Conservation (phyloP, 2,888 invertebrate genomes). For the Ectemnius continuus region DNA sequence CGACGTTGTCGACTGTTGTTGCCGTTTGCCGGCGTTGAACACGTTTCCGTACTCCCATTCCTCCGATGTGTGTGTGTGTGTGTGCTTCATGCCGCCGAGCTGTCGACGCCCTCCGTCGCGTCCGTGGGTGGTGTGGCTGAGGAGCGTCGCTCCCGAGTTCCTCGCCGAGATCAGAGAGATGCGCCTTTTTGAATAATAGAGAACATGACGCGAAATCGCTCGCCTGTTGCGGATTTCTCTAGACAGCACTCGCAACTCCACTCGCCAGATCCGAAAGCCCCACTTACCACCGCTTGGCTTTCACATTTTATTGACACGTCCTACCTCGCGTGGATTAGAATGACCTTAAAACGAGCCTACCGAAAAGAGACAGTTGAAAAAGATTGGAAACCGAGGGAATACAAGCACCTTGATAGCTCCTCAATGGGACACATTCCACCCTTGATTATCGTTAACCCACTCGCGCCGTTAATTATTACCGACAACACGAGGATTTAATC, state of each 20-base stretch:
- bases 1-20: constrained; percentile 53
- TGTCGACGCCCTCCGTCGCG: constrained; percentile 31
- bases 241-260: too few relatives aligned
- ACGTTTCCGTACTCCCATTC: constrained; percentile 65
- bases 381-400: too few relatives aligned
- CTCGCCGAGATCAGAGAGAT: constrained; percentile 20
- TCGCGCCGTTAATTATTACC: constrained; percentile 45
- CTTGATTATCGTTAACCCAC: constrained; percentile 30
- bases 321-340: too few relatives aligned
- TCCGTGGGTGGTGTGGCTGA: constrained; percentile 40
- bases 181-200: constrained; percentile 12
- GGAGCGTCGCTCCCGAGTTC: constrained; percentile 28
- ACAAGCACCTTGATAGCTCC: too few relatives aligned
- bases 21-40: constrained; percentile 64
- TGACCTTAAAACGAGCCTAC: too few relatives aligned
- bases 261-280: too few relatives aligned
- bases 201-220: neutral
- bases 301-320: too few relatives aligned
- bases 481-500: constrained; percentile 39
- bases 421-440: constrained; percentile 6
- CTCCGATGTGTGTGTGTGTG: constrained; percentile 35
- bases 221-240: neutral
- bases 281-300: too few relatives aligned
- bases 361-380: too few relatives aligned
- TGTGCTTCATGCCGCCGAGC: too few relatives aligned